Evolutionary conservation across 2,797 vertebrate species (phyloP).

Genomic region (Melanotaenia nigrans): DNA sequence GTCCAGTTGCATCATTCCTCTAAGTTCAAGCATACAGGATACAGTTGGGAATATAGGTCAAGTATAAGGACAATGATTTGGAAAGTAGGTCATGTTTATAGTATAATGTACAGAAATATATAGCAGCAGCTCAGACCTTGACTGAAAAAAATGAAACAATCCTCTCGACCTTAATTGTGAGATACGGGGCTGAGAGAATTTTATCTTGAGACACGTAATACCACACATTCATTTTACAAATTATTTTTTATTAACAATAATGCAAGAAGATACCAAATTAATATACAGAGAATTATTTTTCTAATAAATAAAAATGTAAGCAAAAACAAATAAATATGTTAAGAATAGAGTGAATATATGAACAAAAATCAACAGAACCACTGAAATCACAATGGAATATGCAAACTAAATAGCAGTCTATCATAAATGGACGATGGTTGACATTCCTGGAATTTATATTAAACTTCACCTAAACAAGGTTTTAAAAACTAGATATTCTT

Average conservation of each 20-base stretch:
- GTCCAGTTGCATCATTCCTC: slow-evolving; percentile 74
- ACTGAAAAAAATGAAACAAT: not conserved
- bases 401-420: not conserved
- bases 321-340: not conserved
- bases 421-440: not conserved
- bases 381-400: not conserved
- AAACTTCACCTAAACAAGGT: not conserved
- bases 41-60: slow-evolving; percentile 48
- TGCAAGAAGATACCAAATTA: not conserved
- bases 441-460: not conserved
- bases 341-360: not conserved
- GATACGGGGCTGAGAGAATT: not conserved
- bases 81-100: slow-evolving; percentile 36
- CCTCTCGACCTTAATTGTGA: not conserved
- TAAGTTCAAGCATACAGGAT: not conserved
- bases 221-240: not conserved
- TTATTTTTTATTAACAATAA: not conserved
- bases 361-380: not conserved
- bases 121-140: not conserved
- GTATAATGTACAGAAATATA: not conserved
- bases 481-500: no score
- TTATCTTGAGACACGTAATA: not conserved
- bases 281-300: not conserved
- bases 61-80: not conserved
- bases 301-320: no score